Percentiles rank a stretch among this genome's conserved stretches.
phyloP scores from a whole-genome alignment of 2,888 invertebrate genomes.

The Hemicrepidius hirtus region DNA sequence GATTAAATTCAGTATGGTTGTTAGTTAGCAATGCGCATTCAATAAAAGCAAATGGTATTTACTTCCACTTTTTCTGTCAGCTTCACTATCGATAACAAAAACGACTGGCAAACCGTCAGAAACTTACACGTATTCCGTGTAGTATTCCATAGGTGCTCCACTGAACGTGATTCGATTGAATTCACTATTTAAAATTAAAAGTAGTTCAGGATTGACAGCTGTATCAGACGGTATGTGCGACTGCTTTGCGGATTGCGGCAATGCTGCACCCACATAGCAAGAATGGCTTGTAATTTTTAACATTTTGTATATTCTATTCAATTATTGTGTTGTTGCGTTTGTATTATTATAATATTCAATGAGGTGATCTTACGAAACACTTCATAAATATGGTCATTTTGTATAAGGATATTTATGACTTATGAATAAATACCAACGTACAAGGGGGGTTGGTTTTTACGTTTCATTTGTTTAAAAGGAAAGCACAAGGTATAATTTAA shows the following conservation, averaged over 20 bases:
- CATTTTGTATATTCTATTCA: conserved; percentile 45
- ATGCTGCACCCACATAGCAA: conserved; percentile 62
- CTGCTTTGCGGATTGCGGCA: conserved; percentile 60
- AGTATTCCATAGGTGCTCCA: conserved; percentile 43
- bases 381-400: conserved; percentile 22
- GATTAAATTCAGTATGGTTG: conserved; percentile 27
- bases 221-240: conserved; percentile 58
- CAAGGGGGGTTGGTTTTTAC: background rate
- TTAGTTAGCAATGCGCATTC: conserved; percentile 26
- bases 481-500: background rate
- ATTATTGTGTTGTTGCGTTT: conserved; percentile 40
- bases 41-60: conserved; percentile 46
- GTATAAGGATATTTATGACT: conserved; percentile 25
- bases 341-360: conserved; percentile 43
- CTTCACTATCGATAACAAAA: conserved; percentile 42
- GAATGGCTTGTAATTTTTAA: conserved; percentile 56
- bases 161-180: conserved; percentile 59
- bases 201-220: conserved; percentile 59
- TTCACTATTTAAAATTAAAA: conserved; percentile 62
- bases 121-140: conserved; percentile 46
- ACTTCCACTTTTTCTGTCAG: conserved; percentile 45
- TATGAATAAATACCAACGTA: conserved; percentile 1
- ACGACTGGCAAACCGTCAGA: conserved; percentile 43
- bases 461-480: background rate
- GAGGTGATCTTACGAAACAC: conserved; percentile 27